phyloP scores from a whole-genome alignment of 1,140 invertebrate species.

The Caenorhabditis brenneri region DNA sequence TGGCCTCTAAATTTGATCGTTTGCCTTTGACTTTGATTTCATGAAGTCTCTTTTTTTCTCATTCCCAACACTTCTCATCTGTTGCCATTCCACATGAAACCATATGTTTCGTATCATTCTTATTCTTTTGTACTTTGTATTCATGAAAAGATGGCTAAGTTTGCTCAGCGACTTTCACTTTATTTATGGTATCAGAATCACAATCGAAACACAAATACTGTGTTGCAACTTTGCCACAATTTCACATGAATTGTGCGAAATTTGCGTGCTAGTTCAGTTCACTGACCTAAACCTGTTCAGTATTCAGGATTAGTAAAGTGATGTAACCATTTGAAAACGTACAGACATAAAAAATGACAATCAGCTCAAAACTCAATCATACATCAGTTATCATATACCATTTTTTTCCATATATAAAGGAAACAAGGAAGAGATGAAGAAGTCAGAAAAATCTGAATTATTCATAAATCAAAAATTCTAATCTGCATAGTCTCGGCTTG shows the following conservation, averaged over 20 bases:
- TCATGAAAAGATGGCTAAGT: background rate
- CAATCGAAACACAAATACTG: background rate
- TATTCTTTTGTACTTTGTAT: background rate
- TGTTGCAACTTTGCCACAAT: background rate
- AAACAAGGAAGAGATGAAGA: background rate
- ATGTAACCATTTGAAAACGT: background rate
- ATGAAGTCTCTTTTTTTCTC: background rate
- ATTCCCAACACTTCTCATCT: background rate
- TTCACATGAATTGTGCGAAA: background rate
- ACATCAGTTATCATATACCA: constrained; percentile 14
- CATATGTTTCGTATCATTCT: constrained; percentile 17
- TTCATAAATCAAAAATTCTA: constrained; percentile 13
- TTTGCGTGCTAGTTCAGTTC: background rate
- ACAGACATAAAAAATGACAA: background rate
- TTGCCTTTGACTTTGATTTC: background rate
- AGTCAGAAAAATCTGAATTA: background rate
- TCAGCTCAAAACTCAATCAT: background rate
- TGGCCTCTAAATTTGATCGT: background rate
- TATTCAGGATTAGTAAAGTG: background rate
- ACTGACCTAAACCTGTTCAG: background rate
- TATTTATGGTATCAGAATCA: background rate
- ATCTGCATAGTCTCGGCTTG: constrained; percentile 7
- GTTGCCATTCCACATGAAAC: background rate
- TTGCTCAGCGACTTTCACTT: background rate
- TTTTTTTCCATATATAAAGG: background rate